phyloP scores from a whole-genome alignment of 1,140 invertebrate species.

The Agraylea sexmaculata region DNA sequence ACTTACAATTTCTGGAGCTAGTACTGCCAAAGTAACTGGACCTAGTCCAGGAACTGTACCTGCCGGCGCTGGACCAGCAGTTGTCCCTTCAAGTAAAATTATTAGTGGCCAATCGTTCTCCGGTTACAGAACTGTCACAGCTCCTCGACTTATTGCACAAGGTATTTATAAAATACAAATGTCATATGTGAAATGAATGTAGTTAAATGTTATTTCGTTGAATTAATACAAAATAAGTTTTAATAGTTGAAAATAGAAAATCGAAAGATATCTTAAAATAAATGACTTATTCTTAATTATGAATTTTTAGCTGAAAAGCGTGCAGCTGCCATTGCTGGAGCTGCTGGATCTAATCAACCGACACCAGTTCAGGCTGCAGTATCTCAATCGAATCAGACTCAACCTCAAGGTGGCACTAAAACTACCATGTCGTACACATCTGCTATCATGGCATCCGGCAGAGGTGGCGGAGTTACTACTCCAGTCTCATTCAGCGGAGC shows the following conservation, averaged over 20 bases:
- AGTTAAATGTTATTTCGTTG: no score
- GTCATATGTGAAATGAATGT: no score
- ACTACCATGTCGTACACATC: constrained; percentile 51
- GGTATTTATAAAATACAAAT: constrained; percentile 5
- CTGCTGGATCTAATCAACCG: constrained; percentile 15
- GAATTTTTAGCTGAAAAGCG: constrained; percentile 26
- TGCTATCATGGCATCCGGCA: constrained; percentile 44
- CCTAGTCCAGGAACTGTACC: no score
- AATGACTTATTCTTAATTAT: no score
- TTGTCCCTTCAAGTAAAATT: background rate
- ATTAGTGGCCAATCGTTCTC: background rate
- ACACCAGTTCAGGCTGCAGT: constrained; percentile 9
- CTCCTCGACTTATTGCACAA: constrained; percentile 7
- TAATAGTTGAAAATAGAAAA: no score
- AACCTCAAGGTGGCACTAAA: constrained; percentile 34
- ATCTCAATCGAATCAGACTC: constrained; percentile 19
- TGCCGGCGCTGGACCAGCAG: no score
- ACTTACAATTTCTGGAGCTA: background rate
- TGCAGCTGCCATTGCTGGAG: constrained; percentile 26
- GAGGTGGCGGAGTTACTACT: constrained; percentile 22
- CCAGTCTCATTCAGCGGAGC: constrained; percentile 31
- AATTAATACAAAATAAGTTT: no score
- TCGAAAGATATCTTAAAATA: no score
- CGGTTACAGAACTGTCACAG: background rate
- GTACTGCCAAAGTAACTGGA: background rate